These are phyloP conservation scores for Pseudotriccus pelzelni DNA, from an alignment of 2,797 vertebrate genomes.

Conservation along the genomic window DNA sequence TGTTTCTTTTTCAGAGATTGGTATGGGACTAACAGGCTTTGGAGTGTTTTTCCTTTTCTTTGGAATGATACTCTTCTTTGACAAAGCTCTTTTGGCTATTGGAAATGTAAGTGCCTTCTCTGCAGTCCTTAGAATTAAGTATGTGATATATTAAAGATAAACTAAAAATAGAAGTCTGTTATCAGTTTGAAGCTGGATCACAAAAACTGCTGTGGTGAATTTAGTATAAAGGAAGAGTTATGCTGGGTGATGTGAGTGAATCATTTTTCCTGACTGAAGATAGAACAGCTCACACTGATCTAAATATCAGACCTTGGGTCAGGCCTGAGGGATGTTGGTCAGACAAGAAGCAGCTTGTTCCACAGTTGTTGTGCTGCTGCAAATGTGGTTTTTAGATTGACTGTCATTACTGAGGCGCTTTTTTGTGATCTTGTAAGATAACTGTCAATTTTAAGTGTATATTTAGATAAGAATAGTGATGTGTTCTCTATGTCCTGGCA, in stretches of 20 bases:
- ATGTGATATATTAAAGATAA: neutral
- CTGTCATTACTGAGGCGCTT: neutral
- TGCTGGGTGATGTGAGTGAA: neutral
- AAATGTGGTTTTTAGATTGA: neutral
- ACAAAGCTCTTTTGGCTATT: slow-evolving; percentile 95
- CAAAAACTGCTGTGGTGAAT: neutral
- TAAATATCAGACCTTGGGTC: neutral
- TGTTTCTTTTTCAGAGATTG: slow-evolving; percentile 86
- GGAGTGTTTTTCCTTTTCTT: slow-evolving; percentile 98
- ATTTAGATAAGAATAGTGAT: neutral
- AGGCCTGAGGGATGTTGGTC: neutral
- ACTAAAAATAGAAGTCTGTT: neutral
- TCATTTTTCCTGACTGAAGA: neutral
- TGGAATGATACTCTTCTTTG: slow-evolving; percentile 98
- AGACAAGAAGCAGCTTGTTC: neutral
- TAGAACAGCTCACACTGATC: neutral
- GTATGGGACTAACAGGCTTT: slow-evolving; percentile 95
- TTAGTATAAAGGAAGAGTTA: neutral
- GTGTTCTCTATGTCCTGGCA: neutral
- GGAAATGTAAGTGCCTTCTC: slow-evolving; percentile 88
- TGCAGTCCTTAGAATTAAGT: neutral
- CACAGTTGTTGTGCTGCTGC: neutral
- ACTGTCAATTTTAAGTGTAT: neutral
- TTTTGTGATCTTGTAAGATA: neutral
- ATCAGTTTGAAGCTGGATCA: neutral